Conservation (phyloP, 1,140 invertebrate species). For the Hyles euphorbiae region DNA sequence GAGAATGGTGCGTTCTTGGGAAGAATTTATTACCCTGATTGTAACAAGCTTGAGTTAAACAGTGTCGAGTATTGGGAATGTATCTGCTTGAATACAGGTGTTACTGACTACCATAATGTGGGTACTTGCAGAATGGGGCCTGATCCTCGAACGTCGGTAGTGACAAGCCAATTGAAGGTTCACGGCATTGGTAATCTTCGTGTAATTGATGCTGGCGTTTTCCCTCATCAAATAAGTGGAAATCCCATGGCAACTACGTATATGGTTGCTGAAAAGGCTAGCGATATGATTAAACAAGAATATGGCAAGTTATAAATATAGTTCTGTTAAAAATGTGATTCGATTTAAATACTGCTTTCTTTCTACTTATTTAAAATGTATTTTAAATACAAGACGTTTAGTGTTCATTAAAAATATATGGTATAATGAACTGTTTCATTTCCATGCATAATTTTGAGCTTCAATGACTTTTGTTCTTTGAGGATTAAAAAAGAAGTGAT, state of each 20-base stretch:
- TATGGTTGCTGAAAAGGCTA: conserved; percentile 86
- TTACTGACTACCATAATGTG: too few relatives aligned
- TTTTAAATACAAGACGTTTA: too few relatives aligned
- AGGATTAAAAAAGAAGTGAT: too few relatives aligned
- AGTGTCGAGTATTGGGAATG: conserved; percentile 80
- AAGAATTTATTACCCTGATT: conserved; percentile 54
- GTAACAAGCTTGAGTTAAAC: conserved; percentile 55
- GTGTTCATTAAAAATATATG: too few relatives aligned
- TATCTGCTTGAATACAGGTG: conserved; percentile 72
- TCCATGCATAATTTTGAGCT: too few relatives aligned
- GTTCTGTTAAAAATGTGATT: too few relatives aligned
- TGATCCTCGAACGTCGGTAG: conserved; percentile 74
- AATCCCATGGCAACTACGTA: conserved; percentile 86
- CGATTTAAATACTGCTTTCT: too few relatives aligned
- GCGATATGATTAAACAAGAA: conserved; percentile 80
- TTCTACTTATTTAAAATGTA: too few relatives aligned
- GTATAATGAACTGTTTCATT: too few relatives aligned
- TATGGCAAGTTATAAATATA: background rate
- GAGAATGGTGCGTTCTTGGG: conserved; percentile 50
- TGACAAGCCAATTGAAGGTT: conserved; percentile 81
- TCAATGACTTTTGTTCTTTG: too few relatives aligned
- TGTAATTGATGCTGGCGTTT: conserved; percentile 86
- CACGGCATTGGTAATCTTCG: conserved; percentile 79
- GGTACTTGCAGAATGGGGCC: too few relatives aligned
- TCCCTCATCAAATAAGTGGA: conserved; percentile 82